Base-by-base conservation (phyloP, 2,797 vertebrate species). In the Limnodromus scolopaceus region DNA sequence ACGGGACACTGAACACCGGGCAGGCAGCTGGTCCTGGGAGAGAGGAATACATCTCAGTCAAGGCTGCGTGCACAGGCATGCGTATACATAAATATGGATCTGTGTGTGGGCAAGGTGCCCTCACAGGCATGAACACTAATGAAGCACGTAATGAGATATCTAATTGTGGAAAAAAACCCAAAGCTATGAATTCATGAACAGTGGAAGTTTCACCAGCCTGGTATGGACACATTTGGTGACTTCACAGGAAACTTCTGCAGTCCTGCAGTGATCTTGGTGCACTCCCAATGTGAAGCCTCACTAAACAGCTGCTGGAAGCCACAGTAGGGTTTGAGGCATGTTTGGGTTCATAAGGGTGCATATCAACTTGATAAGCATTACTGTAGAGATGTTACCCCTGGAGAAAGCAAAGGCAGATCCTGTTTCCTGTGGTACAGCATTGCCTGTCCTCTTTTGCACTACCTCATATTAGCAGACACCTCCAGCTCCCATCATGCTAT, bases 11-110 rank as follows among this genome's bases (percentile, higher is more conserved):
- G 74, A 71, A 78, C 68, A 49, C 18, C 4, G 60, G 86, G 88
- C 69, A 95, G 94, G 88, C 96, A 95, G 84, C 58, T 83, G 82
- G 65, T 79, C 97, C 98, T 98, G 82, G 57, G 79, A 80, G 74
- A 75, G 70, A 85, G 77, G 79, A 90, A 83, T 51, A 83, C 70
- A 91, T 39, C 76, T 94, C 49, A 32, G 93, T 95, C 65, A 93
- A 65, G 69, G 48, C 64, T 77, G 43, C 11, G 4, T 10, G 16
- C 68, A 58, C 39, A 72, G 8, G 13, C 25, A 51, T 6, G 5
- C 0, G 0, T 34, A 38, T 17, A 53, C 32, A 74, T 9, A 55
- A 55, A 71, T 22, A 64, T 1, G 13, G 43, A 81, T 27, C 36
- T 36, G 39, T 5, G 11, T 25, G 34, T 2, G 11, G 30, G 46